Evolutionary conservation across 2,113 vertebrate genomes (phyloP).

Genomic region (Poeciliopsis occidentalis): DNA sequence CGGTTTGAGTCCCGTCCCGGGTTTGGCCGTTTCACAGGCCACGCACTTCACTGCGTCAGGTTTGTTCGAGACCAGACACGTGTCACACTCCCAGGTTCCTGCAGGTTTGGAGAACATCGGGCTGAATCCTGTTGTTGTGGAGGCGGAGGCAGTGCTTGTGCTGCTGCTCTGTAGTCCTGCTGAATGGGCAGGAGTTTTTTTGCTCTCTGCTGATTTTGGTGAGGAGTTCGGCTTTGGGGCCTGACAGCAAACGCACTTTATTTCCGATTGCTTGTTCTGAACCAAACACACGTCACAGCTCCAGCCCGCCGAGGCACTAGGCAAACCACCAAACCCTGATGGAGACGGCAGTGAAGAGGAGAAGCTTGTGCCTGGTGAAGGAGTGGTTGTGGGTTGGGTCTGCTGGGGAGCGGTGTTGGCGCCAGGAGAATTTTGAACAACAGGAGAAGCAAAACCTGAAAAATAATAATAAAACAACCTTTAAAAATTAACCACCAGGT

Average conservation of each 20-base stretch:
- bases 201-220: constrained; percentile 59
- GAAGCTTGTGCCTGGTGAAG: constrained; percentile 47
- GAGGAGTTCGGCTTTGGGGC: constrained; percentile 73
- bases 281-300: constrained; percentile 82
- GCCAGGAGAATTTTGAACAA: constrained; percentile 54
- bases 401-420: constrained; percentile 69
- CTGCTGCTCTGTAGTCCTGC: constrained; percentile 59
- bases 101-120: constrained; percentile 84
- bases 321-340: constrained; percentile 76
- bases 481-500: background rate
- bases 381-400: constrained; percentile 49
- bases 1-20: constrained; percentile 90
- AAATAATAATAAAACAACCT: background rate
- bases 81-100: constrained; percentile 95
- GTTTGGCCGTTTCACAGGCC: constrained; percentile 94
- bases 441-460: constrained; percentile 84
- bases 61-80: constrained; percentile 94
- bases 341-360: constrained; percentile 68
- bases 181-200: constrained; percentile 24
- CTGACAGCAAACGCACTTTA: constrained; percentile 85
- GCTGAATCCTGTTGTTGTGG: constrained; percentile 77
- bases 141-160: constrained; percentile 62
- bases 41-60: constrained; percentile 90
- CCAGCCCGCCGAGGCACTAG: constrained; percentile 83
- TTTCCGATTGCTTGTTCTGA: constrained; percentile 84